These are phyloP conservation scores for Drymonia ruficornis DNA, from an alignment of 2,888 invertebrate genomes.

Conservation along the genomic window DNA sequence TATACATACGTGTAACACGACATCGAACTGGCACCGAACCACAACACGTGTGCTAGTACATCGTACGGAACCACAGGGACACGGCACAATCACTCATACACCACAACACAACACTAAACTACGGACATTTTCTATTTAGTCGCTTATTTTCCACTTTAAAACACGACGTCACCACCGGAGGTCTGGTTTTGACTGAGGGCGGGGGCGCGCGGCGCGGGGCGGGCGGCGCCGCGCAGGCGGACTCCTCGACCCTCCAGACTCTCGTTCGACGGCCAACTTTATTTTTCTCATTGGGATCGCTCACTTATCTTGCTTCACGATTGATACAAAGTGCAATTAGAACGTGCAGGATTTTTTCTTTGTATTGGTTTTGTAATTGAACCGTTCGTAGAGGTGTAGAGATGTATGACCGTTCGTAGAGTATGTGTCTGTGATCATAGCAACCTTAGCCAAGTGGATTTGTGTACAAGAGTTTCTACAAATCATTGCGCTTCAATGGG, in stretches of 20 bases:
- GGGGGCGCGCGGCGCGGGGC: constrained; percentile 42
- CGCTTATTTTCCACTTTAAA: constrained; percentile 20
- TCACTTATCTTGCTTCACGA: constrained; percentile 56
- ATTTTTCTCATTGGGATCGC: constrained; percentile 63
- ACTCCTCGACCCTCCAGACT: constrained; percentile 17
- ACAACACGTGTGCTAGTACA: constrained; percentile 2
- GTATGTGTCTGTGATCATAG: no score
- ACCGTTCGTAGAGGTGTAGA: constrained; percentile 10
- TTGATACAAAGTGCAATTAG: constrained; percentile 54
- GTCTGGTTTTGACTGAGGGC: constrained; percentile 54
- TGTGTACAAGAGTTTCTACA: no score
- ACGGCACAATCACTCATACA: constrained; percentile 23
- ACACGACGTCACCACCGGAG: constrained; percentile 44
- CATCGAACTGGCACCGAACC: constrained; percentile 35
- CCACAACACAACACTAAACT: constrained; percentile 21
- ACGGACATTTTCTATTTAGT: constrained; percentile 9
- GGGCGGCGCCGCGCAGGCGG: constrained; percentile 61
- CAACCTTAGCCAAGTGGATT: no score
- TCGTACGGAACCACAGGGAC: neutral
- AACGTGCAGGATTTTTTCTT: constrained; percentile 14
- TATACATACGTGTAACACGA: constrained; percentile 44
- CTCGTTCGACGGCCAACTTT: constrained; percentile 48
- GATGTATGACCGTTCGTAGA: no score
- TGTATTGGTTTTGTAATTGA: constrained; percentile 6
- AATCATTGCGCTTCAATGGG: no score